Conservation (phyloP, 2,113 vertebrate genomes). For the Rhabdornis inornatus region DNA sequence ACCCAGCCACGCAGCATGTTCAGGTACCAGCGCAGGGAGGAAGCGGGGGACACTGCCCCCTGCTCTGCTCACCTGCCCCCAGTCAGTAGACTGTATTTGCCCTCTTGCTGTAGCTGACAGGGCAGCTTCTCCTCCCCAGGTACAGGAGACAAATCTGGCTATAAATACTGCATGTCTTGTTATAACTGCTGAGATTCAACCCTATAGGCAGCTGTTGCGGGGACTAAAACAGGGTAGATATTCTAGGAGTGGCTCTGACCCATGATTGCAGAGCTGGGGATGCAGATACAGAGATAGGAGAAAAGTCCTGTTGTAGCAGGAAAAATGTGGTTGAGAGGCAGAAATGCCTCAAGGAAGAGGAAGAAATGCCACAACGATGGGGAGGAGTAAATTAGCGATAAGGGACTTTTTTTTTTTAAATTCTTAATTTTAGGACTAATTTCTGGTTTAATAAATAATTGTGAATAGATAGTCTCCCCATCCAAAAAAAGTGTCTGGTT, state of each 20-base stretch:
- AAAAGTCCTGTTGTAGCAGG: background rate
- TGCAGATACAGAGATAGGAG: background rate
- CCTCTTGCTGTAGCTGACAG: background rate
- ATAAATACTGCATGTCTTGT: rapidly evolving
- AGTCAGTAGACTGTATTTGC: background rate
- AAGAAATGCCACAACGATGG: background rate
- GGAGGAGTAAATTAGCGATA: background rate
- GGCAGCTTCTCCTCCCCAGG: background rate
- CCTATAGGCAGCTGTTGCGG: background rate
- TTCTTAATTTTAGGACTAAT: background rate
- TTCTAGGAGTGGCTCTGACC: background rate
- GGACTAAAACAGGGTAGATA: background rate
- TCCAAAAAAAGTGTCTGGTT: background rate
- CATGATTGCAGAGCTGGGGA: background rate
- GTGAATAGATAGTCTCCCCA: background rate
- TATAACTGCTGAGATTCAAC: background rate
- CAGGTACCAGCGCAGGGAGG: conserved; percentile 29
- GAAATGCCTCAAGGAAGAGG: background rate
- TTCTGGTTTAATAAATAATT: background rate
- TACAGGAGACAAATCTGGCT: background rate
- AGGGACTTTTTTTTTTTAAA: background rate
- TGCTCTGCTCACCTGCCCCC: background rate
- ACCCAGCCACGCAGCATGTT: background rate
- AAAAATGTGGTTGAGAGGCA: background rate
- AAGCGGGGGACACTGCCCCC: background rate